These are phyloP conservation scores for Crioceris asparagi DNA, from an alignment of 2,888 invertebrate genomes.

Conservation along the genomic window DNA sequence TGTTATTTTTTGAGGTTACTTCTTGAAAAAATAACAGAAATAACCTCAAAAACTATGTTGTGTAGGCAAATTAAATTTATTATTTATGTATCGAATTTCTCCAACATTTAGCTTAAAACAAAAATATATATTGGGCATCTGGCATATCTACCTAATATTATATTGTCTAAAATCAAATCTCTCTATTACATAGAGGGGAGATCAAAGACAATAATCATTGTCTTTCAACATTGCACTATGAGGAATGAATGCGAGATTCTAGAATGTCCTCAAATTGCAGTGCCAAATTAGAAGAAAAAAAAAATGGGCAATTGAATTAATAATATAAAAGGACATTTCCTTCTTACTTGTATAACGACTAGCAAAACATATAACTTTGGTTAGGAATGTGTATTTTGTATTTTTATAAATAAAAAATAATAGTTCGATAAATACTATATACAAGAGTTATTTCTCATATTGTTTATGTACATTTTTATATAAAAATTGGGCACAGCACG, in stretches of 20 bases:
- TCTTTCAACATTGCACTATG: slow-evolving; percentile 6
- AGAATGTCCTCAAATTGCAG: slow-evolving; percentile 10
- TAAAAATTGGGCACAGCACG: no score
- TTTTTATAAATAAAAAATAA: slow-evolving; percentile 24
- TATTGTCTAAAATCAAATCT: slow-evolving; percentile 14
- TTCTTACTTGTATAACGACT: slow-evolving; percentile 25
- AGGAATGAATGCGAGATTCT: slow-evolving; percentile 10
- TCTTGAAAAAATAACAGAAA: no score
- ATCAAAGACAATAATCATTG: neutral
- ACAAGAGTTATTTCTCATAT: no score
- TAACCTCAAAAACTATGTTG: no score
- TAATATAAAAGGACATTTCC: slow-evolving; percentile 15
- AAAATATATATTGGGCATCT: no score
- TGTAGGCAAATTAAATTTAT: no score
- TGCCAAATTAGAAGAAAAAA: slow-evolving; percentile 10
- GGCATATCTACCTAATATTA: slow-evolving; percentile 37
- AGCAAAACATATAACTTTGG: slow-evolving; percentile 36
- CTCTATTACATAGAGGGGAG: slow-evolving; percentile 17
- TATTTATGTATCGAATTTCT: no score
- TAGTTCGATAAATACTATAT: slow-evolving; percentile 29
- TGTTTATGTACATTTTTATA: no score
- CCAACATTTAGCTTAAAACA: no score
- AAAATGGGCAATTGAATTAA: slow-evolving; percentile 1
- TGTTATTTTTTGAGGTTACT: no score
- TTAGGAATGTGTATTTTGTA: slow-evolving; percentile 23